Base-by-base conservation (phyloP, 37 sponge, comb jelly and placozoan species). In the Agelas oroides region DNA sequence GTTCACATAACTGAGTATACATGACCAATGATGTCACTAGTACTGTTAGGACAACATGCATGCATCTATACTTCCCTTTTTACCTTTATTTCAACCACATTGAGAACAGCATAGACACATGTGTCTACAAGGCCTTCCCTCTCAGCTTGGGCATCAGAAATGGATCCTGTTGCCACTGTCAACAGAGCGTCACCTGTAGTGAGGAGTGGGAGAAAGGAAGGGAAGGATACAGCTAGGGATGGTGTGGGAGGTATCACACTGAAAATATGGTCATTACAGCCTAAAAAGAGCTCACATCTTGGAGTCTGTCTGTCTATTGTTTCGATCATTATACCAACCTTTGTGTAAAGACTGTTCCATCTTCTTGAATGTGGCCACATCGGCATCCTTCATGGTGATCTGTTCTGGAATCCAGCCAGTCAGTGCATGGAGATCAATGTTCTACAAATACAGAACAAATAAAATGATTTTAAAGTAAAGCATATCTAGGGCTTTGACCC, bases 361-460 rank as follows among this genome's bases (percentile, higher is more conserved):
- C n/a, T 64, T 82, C 32, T 64, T 69, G 71, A 85, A 85, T 17
- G 31, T 58, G 23, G 61, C 53, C 21, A 76, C 65, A 21, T 87
- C 78, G 1, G 53, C 67, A 0, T 84, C 62, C 82, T 96, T 92
- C 53, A 95, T 63, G 21, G 59, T 54, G 19, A 94, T 81, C 23
- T 97, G 65, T 80, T 98, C 99, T 25, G 99, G 99, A 3, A 98
- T 92, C 99, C 99, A 98, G 24, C 99, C 99, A 56, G 99, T 98
- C n/a, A 98, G 88, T n/a, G 99, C 99, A 73, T 91, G 89, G 21
- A 98, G 86, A 79, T 98, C 99, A 80, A 94, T 96, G 69, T 96
- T 98, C 93, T 95, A 70, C 38, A 58, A 3, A 18, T 23, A 66
- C 16, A n/a, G 31, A 28, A 75, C 13, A 65, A 14, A 64, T 3